Base-by-base conservation (phyloP, 2,888 invertebrate genomes). In the Lasius platythorax region DNA sequence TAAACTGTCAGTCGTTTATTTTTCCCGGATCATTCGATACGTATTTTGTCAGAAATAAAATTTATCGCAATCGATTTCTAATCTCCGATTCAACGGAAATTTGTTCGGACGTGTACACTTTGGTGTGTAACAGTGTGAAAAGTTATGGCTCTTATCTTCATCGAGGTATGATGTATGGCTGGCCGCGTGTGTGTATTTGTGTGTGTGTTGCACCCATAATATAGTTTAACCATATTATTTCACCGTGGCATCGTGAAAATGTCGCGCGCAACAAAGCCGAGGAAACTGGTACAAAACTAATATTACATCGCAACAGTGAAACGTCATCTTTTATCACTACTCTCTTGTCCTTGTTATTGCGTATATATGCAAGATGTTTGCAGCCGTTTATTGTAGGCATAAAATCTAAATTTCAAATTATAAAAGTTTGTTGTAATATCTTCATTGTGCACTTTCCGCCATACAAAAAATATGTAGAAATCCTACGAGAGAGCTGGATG, bases 31-130 rank as follows among this genome's bases (percentile, higher is more conserved):
- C 67, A 37, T 30, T 30, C 4, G 11, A 33, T 30, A 15, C 37
- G 58, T 30, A 30, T 43, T 37, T 81, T 8, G 37, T 46, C 74
- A 33, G 61, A 46, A 81, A 81, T 74, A 61, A 73, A 74, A 81
- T 81, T 81, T 81, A 73, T 74, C 75, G 6, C 61, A 23, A 81
- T 81, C 79, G 79, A 81, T 81, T 74, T 81, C 61, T 74, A 61
- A 61, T 74, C 75, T 46, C 61, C 79, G 73, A 79, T 79, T 72
- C 78, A 61, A 46, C 79, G 74, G 37, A 74, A 73, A 73, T 61
- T 81, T 58, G 74, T 43, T 61, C 23, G 73, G 33, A 23, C 61
- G 79, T 15, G 79, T 76, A 67, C 50, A 64, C 75, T 23, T 74
- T 37, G 28, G 28, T 46, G 46, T 84, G 73, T 33, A 84, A 83